Percentiles rank a stretch among this genome's conserved stretches.
These are phyloP conservation scores for Microplitis demolitor DNA, from an alignment of 1,140 invertebrate species.

Conservation along the genomic window DNA sequence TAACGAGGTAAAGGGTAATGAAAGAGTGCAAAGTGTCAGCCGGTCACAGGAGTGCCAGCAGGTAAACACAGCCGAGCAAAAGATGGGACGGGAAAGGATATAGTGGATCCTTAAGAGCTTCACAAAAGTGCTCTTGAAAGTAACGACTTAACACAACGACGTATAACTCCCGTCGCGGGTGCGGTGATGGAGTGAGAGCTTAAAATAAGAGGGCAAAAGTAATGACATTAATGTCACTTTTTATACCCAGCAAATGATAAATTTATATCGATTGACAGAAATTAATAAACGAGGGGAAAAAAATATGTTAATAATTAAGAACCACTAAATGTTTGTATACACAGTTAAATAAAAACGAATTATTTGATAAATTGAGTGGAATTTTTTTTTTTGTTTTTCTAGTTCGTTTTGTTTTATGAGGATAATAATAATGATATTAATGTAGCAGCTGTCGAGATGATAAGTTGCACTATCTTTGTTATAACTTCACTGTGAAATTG, in stretches of 20 bases:
- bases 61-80: background rate
- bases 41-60: background rate
- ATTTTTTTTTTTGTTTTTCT: too few species aligned
- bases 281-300: too few species aligned
- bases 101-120: background rate
- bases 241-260: too few species aligned
- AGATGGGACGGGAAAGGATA: background rate
- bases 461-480: background rate
- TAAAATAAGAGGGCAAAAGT: background rate
- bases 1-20: constrained; percentile 6
- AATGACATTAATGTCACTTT: too few species aligned
- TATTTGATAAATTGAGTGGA: too few species aligned
- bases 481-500: background rate
- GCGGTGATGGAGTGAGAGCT: background rate
- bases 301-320: too few species aligned
- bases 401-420: background rate
- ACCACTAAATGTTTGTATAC: too few species aligned
- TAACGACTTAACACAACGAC: background rate
- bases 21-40: background rate
- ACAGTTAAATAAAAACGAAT: too few species aligned
- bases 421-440: background rate
- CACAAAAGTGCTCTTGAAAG: background rate
- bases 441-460: background rate
- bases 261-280: too few species aligned
- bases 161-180: background rate